A percentile compares a stretch with the other conserved stretches of the same genome.
phyloP scores from a whole-genome alignment of 1,140 invertebrate species.

The Hestina assimilis region DNA sequence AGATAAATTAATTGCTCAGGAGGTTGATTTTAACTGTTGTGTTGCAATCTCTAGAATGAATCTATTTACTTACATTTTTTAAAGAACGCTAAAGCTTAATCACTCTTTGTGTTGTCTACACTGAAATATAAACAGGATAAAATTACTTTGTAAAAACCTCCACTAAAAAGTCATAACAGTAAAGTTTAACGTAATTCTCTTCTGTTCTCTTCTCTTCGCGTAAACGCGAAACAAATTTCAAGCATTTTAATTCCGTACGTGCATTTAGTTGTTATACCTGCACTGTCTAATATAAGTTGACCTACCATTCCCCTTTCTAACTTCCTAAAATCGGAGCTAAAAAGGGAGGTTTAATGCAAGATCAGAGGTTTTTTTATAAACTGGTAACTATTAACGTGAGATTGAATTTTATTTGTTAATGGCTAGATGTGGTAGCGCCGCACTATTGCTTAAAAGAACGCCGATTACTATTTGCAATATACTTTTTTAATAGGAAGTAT shows the following conservation, averaged over 20 bases:
- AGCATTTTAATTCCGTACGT: conserved; percentile 51
- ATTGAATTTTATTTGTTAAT: conserved; percentile 63
- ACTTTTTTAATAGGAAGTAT: conserved; percentile 35
- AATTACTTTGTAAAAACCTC: conserved; percentile 19
- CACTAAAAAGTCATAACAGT: conserved; percentile 26
- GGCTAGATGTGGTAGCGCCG: conserved; percentile 55
- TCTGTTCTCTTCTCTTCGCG: conserved; percentile 36
- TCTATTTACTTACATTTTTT: neutral
- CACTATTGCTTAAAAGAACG: conserved; percentile 63
- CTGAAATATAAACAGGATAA: neutral
- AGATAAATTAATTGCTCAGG: too few relatives aligned
- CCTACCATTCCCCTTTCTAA: conserved; percentile 10
- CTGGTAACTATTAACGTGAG: conserved; percentile 52
- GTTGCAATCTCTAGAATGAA: too few relatives aligned
- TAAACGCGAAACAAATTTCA: conserved; percentile 51
- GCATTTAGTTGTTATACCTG: conserved; percentile 47
- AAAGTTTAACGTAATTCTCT: conserved; percentile 27
- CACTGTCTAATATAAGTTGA: conserved; percentile 29
- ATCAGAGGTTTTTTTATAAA: conserved; percentile 33
- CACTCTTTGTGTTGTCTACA: neutral
- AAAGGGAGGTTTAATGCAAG: neutral
- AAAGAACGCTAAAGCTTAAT: neutral
- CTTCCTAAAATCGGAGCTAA: conserved; percentile 8
- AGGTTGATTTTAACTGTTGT: too few relatives aligned
- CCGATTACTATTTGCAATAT: conserved; percentile 69